Conservation (phyloP, 2,888 invertebrate genomes). For the Mimachlamys varia region DNA sequence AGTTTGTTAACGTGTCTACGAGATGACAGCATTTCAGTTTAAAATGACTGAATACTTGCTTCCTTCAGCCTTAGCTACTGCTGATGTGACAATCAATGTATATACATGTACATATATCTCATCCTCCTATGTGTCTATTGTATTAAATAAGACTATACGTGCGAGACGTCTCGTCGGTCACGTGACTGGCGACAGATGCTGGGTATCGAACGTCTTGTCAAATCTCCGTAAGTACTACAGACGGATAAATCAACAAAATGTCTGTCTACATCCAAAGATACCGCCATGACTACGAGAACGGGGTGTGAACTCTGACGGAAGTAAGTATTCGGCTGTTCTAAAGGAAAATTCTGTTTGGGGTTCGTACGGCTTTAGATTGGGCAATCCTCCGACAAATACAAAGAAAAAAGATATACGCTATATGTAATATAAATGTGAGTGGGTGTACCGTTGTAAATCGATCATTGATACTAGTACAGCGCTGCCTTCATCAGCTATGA, state of each 20-base stretch:
- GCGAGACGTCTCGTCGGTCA: not conserved
- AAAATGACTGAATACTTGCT: too few relatives aligned
- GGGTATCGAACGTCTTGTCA: slow-evolving; percentile 11
- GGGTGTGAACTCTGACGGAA: not conserved
- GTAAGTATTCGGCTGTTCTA: not conserved
- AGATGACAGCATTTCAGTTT: too few relatives aligned
- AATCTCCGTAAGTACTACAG: not conserved
- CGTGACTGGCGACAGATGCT: slow-evolving; percentile 28
- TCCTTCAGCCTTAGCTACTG: too few relatives aligned
- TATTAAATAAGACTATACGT: not conserved
- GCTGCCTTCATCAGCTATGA: too few relatives aligned
- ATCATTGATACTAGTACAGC: too few relatives aligned
- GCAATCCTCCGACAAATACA: not conserved
- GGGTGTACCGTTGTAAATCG: too few relatives aligned
- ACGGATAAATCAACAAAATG: not conserved
- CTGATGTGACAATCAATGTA: not conserved
- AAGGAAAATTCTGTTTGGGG: too few relatives aligned
- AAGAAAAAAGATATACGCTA: too few relatives aligned
- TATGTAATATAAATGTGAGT: too few relatives aligned
- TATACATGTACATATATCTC: not conserved
- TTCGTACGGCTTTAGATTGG: too few relatives aligned
- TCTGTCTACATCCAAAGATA: not conserved
- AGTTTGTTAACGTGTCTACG: too few relatives aligned
- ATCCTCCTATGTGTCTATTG: not conserved
- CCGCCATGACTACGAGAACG: not conserved